A percentile compares a stretch with the other conserved stretches of the same genome.
Evolutionary conservation across 2,888 invertebrate species (phyloP).

Genomic region (Acleris laterana): DNA sequence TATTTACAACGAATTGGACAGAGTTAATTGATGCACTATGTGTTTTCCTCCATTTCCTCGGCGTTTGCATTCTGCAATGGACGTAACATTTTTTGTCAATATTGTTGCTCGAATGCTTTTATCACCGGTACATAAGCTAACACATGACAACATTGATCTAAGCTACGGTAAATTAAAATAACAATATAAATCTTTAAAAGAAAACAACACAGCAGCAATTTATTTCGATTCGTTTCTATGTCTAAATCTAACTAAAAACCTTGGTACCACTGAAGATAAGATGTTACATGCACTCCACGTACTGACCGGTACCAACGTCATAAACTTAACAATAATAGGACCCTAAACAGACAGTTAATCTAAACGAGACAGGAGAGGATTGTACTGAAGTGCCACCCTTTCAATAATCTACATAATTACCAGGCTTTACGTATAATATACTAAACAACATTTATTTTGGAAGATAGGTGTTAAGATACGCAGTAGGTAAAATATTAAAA

Average conservation of each 20-base stretch:
- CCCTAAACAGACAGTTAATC: slow-evolving; percentile 42
- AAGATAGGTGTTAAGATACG: slow-evolving; percentile 72
- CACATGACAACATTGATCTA: slow-evolving; percentile 76
- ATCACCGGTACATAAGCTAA: slow-evolving; percentile 56
- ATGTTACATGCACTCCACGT: slow-evolving; percentile 64
- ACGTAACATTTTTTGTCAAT: slow-evolving; percentile 73
- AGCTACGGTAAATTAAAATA: slow-evolving; percentile 61
- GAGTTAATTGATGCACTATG: slow-evolving; percentile 69
- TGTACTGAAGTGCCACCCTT: slow-evolving; percentile 57
- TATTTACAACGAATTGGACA: slow-evolving; percentile 63
- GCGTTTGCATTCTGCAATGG: slow-evolving; percentile 80
- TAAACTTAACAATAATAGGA: slow-evolving; percentile 37
- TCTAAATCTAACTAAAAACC: slow-evolving; percentile 39
- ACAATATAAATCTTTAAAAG: slow-evolving; percentile 47
- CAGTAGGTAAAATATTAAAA: slow-evolving; percentile 53
- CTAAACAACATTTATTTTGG: slow-evolving; percentile 83
- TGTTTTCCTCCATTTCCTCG: slow-evolving; percentile 77
- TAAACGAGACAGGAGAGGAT: slow-evolving; percentile 47
- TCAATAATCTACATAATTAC: slow-evolving; percentile 61
- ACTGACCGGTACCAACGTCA: slow-evolving; percentile 5
- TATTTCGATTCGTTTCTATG: slow-evolving; percentile 45
- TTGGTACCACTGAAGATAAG: slow-evolving; percentile 50
- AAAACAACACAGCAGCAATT: slow-evolving; percentile 48
- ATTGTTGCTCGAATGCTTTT: slow-evolving; percentile 49
- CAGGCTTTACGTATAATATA: slow-evolving; percentile 60